These are phyloP conservation scores for Dicaeum eximium DNA, from an alignment of 2,113 vertebrate genomes.

Conservation along the genomic window DNA sequence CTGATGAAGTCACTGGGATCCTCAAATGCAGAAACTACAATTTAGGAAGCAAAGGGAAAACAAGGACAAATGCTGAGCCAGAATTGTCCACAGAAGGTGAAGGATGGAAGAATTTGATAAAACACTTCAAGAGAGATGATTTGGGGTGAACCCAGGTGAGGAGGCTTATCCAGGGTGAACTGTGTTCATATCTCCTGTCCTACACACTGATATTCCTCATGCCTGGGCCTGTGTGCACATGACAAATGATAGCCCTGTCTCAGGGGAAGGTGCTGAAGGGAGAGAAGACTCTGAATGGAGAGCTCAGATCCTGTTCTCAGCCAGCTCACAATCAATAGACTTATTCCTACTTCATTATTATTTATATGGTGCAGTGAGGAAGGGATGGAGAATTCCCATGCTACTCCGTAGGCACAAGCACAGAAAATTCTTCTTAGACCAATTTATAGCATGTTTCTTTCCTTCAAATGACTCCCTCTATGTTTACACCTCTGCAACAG, in stretches of 20 bases:
- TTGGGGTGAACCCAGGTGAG: not conserved
- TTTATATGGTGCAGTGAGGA: not conserved
- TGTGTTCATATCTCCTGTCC: not conserved
- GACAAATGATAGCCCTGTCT: not conserved
- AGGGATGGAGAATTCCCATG: not conserved
- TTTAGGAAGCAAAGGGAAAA: not conserved
- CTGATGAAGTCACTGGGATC: not conserved
- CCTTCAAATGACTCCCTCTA: not conserved
- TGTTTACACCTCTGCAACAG: not conserved
- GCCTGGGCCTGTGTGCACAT: not conserved
- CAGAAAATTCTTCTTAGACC: not conserved
- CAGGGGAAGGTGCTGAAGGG: not conserved
- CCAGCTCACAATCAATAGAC: not conserved
- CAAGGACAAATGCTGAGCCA: not conserved
- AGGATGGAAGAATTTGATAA: not conserved
- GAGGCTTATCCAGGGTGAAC: not conserved
- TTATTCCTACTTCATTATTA: not conserved
- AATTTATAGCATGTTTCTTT: not conserved
- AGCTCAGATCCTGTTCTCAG: not conserved
- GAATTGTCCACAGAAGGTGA: not conserved
- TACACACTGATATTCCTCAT: not conserved
- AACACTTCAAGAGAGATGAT: not conserved
- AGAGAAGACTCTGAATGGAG: not conserved
- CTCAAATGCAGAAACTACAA: not conserved
- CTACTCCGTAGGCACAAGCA: not conserved